Evolutionary conservation across 2,113 vertebrate species (phyloP).

Genomic region (Neotragus moschatus): DNA sequence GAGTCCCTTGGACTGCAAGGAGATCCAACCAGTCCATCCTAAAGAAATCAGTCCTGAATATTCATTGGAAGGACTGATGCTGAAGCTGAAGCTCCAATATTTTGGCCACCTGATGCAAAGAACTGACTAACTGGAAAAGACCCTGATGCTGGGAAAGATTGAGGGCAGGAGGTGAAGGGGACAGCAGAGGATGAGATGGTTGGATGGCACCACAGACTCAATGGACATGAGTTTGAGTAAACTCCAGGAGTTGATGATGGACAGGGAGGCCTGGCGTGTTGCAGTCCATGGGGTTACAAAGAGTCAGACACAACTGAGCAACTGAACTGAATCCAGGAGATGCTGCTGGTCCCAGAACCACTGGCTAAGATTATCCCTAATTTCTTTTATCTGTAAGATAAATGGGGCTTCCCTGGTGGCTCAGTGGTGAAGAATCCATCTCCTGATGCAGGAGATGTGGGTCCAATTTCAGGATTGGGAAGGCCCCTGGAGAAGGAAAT

Average conservation of each 20-base stretch:
- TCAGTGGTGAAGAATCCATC: background rate
- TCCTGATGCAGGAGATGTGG: background rate
- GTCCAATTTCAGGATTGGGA: background rate
- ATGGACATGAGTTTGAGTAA: background rate
- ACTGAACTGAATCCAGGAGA: background rate
- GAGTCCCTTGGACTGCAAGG: background rate
- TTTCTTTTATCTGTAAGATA: background rate
- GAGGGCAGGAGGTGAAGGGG: background rate
- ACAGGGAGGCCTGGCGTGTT: background rate
- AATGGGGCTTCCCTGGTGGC: background rate
- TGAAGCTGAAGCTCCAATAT: background rate
- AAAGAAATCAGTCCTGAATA: background rate
- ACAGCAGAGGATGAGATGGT: background rate
- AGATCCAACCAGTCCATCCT: background rate
- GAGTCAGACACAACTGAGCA: background rate
- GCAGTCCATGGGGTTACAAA: background rate
- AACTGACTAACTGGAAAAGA: background rate
- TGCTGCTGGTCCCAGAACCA: background rate
- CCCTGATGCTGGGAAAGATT: background rate
- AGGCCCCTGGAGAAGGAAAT: background rate
- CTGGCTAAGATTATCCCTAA: background rate
- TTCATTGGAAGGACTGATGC: background rate
- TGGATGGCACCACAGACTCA: background rate
- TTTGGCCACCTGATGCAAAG: background rate
- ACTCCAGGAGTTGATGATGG: background rate